A percentile compares a stretch with the other conserved stretches of the same genome.
phyloP scores from a whole-genome alignment of 2,888 invertebrate genomes.

The Himalopsyche japonica region DNA sequence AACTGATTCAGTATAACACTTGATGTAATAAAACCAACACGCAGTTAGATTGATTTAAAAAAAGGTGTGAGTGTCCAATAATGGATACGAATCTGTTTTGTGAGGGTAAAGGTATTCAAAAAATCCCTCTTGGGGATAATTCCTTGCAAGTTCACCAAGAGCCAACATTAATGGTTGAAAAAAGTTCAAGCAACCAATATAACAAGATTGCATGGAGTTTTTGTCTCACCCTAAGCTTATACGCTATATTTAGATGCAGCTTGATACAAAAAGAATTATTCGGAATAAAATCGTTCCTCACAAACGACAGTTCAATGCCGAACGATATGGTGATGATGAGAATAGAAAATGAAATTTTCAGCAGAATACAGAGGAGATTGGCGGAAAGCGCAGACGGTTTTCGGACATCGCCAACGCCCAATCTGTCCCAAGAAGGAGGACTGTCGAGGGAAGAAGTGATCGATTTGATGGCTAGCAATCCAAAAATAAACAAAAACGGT shows the following conservation, averaged over 20 bases:
- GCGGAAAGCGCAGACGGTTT: neutral
- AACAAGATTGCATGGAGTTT: neutral
- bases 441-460: neutral
- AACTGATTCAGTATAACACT: neutral
- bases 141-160: neutral
- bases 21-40: neutral
- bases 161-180: neutral
- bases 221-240: neutral
- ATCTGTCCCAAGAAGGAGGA: neutral
- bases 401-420: neutral
- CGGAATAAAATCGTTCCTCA: neutral
- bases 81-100: neutral
- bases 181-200: neutral
- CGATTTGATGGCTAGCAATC: neutral
- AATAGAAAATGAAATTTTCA: neutral
- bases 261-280: neutral
- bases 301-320: neutral
- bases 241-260: neutral
- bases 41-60: neutral
- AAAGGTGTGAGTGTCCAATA: neutral
- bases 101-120: neutral
- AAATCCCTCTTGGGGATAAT: neutral
- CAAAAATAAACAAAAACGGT: neutral
- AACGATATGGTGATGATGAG: neutral
- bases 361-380: neutral